A percentile compares a stretch with the other conserved stretches of the same genome.
These are phyloP conservation scores for Vanacampus margaritifer DNA, from an alignment of 2,113 vertebrate species.

Conservation along the genomic window DNA sequence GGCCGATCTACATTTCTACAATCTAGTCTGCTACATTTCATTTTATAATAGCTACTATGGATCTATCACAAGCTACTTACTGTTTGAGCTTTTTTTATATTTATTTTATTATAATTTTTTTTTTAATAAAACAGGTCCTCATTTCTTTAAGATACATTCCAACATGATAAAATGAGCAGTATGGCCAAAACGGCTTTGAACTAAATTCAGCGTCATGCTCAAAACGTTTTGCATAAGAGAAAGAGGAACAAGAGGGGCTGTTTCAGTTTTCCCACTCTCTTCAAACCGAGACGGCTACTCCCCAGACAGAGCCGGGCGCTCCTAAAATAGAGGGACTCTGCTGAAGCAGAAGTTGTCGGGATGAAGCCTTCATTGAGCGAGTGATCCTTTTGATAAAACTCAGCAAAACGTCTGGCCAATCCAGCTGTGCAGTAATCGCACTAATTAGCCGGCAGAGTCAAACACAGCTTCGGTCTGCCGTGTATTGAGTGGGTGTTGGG, in stretches of 20 bases:
- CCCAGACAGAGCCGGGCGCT: conserved; percentile 54
- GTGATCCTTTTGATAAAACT: conserved; percentile 91
- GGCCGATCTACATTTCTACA: neutral
- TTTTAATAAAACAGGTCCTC: too few species aligned
- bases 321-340: conserved; percentile 73
- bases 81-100: neutral
- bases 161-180: neutral
- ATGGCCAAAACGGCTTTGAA: neutral
- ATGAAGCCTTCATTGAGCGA: conserved; percentile 78
- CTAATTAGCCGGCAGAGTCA: conserved; percentile 90
- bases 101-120: too few species aligned
- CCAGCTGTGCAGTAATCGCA: conserved; percentile 94
- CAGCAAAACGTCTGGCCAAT: conserved; percentile 83
- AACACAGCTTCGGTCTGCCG: conserved; percentile 64
- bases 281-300: conserved; percentile 60
- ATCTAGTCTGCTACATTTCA: neutral
- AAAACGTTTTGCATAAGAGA: neutral
- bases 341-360: conserved; percentile 86
- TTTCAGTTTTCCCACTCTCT: conserved; percentile 63
- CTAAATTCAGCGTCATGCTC: neutral
- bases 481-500: conserved; percentile 46
- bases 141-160: neutral
- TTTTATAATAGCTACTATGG: neutral
- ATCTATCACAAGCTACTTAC: too few species aligned
- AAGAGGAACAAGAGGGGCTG: conserved; percentile 50